A percentile compares a stretch with the other conserved stretches of the same genome.
Evolutionary conservation across 1,140 invertebrate genomes (phyloP).

Genomic region (Capitella teleta): DNA sequence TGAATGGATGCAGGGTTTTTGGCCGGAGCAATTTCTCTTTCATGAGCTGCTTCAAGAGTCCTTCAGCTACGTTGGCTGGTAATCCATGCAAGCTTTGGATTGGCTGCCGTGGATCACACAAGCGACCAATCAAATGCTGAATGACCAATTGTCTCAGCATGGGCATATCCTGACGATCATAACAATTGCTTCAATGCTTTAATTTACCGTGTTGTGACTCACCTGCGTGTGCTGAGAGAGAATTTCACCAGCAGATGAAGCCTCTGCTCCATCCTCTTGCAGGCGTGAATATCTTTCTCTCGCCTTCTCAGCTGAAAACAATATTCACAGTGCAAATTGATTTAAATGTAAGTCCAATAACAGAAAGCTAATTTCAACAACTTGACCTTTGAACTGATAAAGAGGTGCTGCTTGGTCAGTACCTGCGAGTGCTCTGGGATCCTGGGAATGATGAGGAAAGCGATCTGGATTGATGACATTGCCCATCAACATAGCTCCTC

Average conservation of each 20-base stretch:
- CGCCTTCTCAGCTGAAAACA: no score
- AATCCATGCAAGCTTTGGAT: conserved; percentile 21
- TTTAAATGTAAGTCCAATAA: no score
- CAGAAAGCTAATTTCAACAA: no score
- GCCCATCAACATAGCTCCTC: conserved; percentile 22
- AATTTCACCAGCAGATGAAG: no score
- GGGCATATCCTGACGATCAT: no score
- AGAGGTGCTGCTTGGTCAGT: conserved; percentile 3
- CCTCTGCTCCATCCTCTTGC: no score
- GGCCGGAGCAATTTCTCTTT: conserved; percentile 26
- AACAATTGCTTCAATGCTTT: no score
- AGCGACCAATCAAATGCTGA: conserved; percentile 17
- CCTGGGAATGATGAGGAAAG: conserved; percentile 14
- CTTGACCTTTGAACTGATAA: no score
- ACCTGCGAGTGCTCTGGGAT: conserved; percentile 21
- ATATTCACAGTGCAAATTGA: no score
- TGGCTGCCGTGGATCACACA: conserved; percentile 19
- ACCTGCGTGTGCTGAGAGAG: no score
- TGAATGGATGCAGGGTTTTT: conserved; percentile 25
- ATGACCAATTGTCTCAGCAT: conserved; percentile 20
- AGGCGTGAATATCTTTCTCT: no score
- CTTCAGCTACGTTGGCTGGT: conserved; percentile 24
- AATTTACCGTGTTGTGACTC: no score
- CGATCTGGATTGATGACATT: background rate
- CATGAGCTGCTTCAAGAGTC: conserved; percentile 21